A percentile compares a stretch with the other conserved stretches of the same genome.
These are phyloP conservation scores for Nineta flava DNA, from an alignment of 2,888 invertebrate species.

Conservation along the genomic window DNA sequence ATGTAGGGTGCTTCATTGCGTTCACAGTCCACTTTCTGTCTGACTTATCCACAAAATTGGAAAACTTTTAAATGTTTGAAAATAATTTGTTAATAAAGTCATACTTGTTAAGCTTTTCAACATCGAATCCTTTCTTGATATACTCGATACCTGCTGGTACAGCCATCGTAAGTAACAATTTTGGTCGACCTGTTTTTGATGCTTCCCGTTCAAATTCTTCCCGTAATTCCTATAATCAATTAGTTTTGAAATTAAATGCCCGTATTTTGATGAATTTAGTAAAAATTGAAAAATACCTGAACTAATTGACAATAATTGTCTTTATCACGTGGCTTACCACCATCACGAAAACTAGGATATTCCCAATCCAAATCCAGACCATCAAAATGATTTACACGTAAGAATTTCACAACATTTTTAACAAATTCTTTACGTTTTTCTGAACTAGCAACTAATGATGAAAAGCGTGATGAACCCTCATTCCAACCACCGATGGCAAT, in stretches of 20 bases:
- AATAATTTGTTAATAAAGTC: conserved; percentile 16
- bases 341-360: conserved; percentile 68
- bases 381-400: conserved; percentile 84
- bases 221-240: conserved; percentile 49
- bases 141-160: conserved; percentile 89
- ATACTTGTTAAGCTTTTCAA: conserved; percentile 69
- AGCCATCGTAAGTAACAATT: conserved; percentile 78
- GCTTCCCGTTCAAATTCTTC: conserved; percentile 81
- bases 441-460: conserved; percentile 69
- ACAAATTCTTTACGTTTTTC: conserved; percentile 67
- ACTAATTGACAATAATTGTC: conserved; percentile 80
- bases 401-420: conserved; percentile 68
- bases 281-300: conserved; percentile 32
- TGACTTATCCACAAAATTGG: too few relatives aligned
- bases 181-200: conserved; percentile 61
- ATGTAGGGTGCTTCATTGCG: too few relatives aligned
- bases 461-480: conserved; percentile 76
- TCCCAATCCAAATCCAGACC: conserved; percentile 90
- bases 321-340: conserved; percentile 62
- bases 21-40: too few relatives aligned
- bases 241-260: too few relatives aligned
- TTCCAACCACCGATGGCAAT: conserved; percentile 91
- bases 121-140: conserved; percentile 84
- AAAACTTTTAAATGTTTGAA: too few relatives aligned
- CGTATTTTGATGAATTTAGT: too few relatives aligned